A percentile compares a stretch with the other conserved stretches of the same genome.
Conservation (phyloP, 2,888 invertebrate genomes). For the Watsonalla binaria region DNA sequence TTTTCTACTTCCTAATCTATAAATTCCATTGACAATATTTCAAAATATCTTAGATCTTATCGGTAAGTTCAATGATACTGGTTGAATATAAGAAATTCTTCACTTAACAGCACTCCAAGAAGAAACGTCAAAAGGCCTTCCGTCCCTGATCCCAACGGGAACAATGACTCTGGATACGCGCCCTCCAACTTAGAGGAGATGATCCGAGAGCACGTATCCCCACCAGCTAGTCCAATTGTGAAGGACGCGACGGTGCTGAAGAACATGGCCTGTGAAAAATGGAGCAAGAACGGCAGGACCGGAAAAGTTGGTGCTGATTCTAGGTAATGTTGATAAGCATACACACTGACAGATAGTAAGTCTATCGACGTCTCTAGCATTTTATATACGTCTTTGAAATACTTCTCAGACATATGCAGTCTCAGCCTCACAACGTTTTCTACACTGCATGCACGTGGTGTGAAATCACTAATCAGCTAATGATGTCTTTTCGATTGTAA, state of each 20-base stretch:
- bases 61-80: not conserved
- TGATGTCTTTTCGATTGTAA: no score
- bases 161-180: constrained; percentile 91
- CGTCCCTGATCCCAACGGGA: constrained; percentile 85
- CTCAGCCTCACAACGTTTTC: no score
- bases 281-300: constrained; percentile 68
- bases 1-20: no score
- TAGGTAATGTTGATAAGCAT: constrained; percentile 50
- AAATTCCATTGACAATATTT: not conserved
- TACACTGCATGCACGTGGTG: no score
- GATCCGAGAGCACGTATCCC: constrained; percentile 78
- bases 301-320: constrained; percentile 49
- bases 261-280: constrained; percentile 58
- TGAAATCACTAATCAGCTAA: no score
- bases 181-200: constrained; percentile 80
- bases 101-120: constrained; percentile 42
- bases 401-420: no score
- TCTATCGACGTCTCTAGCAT: no score
- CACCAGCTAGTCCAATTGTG: constrained; percentile 72
- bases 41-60: not conserved
- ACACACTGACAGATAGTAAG: no score
- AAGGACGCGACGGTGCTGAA: constrained; percentile 60
- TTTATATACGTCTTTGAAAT: no score
- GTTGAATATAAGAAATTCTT: not conserved
- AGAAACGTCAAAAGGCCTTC: constrained; percentile 57